phyloP scores from a whole-genome alignment of 2,797 vertebrate genomes.

The Sarcoramphus papa region DNA sequence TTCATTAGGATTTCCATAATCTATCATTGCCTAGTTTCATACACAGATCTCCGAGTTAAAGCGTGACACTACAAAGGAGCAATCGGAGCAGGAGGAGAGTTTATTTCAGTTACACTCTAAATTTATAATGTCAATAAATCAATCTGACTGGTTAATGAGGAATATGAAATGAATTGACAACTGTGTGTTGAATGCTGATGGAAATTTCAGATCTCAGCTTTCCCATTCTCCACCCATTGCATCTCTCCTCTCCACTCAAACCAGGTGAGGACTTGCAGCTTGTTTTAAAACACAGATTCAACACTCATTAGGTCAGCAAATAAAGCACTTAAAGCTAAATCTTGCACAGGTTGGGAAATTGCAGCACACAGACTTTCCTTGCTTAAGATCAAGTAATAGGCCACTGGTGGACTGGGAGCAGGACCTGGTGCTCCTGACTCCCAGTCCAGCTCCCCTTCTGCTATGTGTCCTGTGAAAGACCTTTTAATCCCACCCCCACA shows the following conservation, averaged over 20 bases:
- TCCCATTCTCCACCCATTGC: neutral
- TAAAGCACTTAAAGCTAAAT: neutral
- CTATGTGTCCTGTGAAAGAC: neutral
- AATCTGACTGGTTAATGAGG: neutral
- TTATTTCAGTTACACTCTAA: neutral
- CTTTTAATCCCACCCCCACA: neutral
- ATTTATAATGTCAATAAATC: slow-evolving; percentile 8
- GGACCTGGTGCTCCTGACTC: neutral
- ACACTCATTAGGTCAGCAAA: neutral
- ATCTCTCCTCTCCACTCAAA: neutral
- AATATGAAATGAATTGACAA: neutral
- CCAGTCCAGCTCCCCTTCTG: neutral
- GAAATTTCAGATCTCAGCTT: neutral
- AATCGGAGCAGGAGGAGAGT: neutral
- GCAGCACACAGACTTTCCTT: neutral
- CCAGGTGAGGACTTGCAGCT: neutral
- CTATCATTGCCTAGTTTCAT: neutral
- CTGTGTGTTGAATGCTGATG: neutral
- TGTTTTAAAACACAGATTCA: neutral
- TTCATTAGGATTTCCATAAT: neutral
- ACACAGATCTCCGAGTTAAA: neutral
- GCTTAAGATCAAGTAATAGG: neutral
- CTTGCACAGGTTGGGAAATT: neutral
- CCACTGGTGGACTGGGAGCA: neutral
- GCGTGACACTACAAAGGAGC: neutral